A percentile compares a stretch with the other conserved stretches of the same genome.
Evolutionary conservation across 2,888 invertebrate genomes (phyloP).

Genomic region (Panorpa germanica): DNA sequence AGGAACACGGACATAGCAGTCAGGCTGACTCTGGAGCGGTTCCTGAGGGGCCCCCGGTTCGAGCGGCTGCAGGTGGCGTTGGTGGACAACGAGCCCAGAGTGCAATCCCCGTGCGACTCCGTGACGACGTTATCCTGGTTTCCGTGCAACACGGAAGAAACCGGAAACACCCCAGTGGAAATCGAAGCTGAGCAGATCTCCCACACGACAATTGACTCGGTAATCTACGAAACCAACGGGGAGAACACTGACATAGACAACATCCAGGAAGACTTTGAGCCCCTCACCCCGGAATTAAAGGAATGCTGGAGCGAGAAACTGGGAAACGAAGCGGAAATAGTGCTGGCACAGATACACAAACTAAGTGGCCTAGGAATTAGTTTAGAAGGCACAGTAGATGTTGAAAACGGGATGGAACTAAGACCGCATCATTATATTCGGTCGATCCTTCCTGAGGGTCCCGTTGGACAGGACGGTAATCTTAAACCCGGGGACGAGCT

Average conservation of each 20-base stretch:
- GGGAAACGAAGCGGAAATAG: too few species aligned
- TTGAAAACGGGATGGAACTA: conserved; percentile 90
- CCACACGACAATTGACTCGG: conserved; percentile 62
- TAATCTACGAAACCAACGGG: conserved; percentile 37
- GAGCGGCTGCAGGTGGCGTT: conserved; percentile 82
- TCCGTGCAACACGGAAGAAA: conserved; percentile 36
- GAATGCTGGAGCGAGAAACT: conserved; percentile 17
- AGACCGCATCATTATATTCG: conserved; percentile 98
- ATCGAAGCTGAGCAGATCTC: conserved; percentile 68
- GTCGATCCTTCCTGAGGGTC: conserved; percentile 89
- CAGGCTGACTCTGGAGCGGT: conserved; percentile 76
- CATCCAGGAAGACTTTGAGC: too few species aligned
- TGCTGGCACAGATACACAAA: conserved; percentile 84
- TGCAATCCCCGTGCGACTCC: conserved; percentile 51
- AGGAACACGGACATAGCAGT: conserved; percentile 87
- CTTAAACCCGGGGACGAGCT: conserved; percentile 93
- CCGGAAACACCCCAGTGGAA: too few species aligned
- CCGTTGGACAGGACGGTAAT: conserved; percentile 80
- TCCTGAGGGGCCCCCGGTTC: conserved; percentile 80
- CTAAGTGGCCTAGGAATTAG: conserved; percentile 91
- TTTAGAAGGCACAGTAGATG: conserved; percentile 95
- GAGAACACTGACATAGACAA: conserved; percentile 28
- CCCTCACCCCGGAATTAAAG: too few species aligned
- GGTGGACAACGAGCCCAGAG: conserved; percentile 34
- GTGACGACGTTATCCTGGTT: conserved; percentile 71